Evolutionary conservation across 2,797 vertebrate species (phyloP).

Genomic region (Neosilurus mollespiculum): DNA sequence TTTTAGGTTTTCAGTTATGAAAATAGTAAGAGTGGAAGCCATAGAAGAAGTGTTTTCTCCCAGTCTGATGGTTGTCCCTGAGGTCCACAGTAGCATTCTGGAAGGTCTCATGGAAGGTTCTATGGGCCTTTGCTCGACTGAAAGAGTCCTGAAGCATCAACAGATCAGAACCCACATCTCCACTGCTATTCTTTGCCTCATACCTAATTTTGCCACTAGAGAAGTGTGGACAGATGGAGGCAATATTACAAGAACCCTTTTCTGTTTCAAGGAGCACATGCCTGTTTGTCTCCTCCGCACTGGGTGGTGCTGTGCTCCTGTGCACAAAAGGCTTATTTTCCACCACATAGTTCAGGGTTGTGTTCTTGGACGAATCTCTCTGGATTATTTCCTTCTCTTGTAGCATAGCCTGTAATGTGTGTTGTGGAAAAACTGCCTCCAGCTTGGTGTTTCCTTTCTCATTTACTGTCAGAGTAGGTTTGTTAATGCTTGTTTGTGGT

Average conservation of each 20-base stretch:
- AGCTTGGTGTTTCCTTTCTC: not conserved
- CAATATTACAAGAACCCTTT: constrained; percentile 20
- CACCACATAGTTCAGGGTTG: not conserved
- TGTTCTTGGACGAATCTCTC: not conserved
- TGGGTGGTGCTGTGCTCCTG: constrained; percentile 7
- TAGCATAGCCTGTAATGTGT: not conserved
- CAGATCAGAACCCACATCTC: constrained; percentile 41
- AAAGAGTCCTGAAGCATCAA: constrained; percentile 75
- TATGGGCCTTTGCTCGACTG: constrained; percentile 70
- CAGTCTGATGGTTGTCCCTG: constrained; percentile 67
- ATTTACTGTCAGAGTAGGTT: constrained; percentile 1
- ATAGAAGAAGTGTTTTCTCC: constrained; percentile 75
- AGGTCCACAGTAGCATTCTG: constrained; percentile 69
- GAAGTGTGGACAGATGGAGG: constrained; percentile 38
- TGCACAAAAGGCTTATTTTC: constrained; percentile 19
- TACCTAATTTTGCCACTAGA: constrained; percentile 39
- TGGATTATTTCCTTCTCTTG: constrained; percentile 9
- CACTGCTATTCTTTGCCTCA: constrained; percentile 32
- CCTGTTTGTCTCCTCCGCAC: not conserved
- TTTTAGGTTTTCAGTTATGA: constrained; percentile 60
- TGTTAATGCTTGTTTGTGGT: constrained; percentile 18
- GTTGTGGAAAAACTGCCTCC: not conserved
- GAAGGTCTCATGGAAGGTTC: constrained; percentile 62
- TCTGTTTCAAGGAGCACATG: not conserved
- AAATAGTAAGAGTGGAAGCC: constrained; percentile 77